Evolutionary conservation across 2,888 invertebrate genomes (phyloP), one percentile per base, ranked within the genome.

Genomic region (Andricus quercusramuli): DNA sequence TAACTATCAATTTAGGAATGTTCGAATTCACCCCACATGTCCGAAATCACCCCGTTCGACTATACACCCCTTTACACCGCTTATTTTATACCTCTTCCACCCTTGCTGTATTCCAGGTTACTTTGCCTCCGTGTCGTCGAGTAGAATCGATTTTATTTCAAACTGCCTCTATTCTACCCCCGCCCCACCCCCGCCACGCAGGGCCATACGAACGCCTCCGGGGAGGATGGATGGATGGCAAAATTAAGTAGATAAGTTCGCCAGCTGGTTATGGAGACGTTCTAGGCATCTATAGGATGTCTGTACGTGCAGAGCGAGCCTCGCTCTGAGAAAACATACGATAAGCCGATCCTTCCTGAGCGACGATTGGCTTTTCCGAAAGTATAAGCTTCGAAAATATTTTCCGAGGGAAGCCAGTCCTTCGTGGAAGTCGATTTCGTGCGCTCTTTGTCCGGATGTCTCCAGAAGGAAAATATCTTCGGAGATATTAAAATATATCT

Each of bases 231-330:
- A 81, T 79, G 77, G 79, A 81, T 82, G 81, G 79, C 77, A 82
- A 84, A 84, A 78, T 80, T 84, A 83, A 83, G 80, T 78, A 82
- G 80, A 83, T 83, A 83, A 83, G 80, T 83, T 82, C 78, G 79
- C 82, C 62, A 81, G 80, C 74, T 79, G 78, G 80, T 82, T 80
- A 79, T 74, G 51, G 70, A 56, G 51, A 56, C 56, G 56, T 74
- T 56, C 29, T 74, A 74, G 70, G 32, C 81, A 70, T 81, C 80
- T 82, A 83, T 76, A 80, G 77, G 62, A 68, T 83, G 67, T 81
- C 56, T 74, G 25, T 51, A 74, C 22, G 68, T 64, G 65, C 68
- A 59, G 41, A 51, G 44, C 37, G 56, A 17, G 44, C 78, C 32
- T 74, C 56, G 47, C 70, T 74, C 70, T 74, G 70, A 74, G 70